Base-by-base conservation (phyloP, 2,888 invertebrate genomes). In the Lasioglossum vierecki region DNA sequence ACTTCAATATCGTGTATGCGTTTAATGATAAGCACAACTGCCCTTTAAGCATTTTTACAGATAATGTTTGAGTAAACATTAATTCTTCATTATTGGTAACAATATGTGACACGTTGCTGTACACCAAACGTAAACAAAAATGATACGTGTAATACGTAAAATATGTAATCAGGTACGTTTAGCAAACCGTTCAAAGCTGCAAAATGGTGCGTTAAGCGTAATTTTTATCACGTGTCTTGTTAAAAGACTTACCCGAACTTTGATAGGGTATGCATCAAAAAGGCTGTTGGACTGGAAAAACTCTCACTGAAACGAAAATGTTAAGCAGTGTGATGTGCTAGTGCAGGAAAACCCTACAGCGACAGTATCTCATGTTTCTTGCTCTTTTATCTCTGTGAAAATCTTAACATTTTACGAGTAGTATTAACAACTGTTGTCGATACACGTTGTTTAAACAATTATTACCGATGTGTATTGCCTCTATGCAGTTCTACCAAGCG, bases 211-310 rank as follows among this genome's bases (percentile, higher is more conserved):
- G 84, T 86, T 87, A 93, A 92, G 92, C 92, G 76, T 86, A 93
- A 92, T 86, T 84, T 91, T 91, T 88, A 83, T 85, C 91, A 88
- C 88, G 89, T 88, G 89, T 86, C 88, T 90, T 91, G 84, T 82
- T 90, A 95, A 57, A 57, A 95, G 95, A 97, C 97, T 96, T 97
- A 97, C 97, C 97, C 97, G 95, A 97, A 96, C 95, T 96, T 96
- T 95, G 96, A 96, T 96, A 97, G 96, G 95, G 96, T 96, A 96
- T 97, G 96, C 96, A 96, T 96, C 96, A 97, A 96, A 96, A 97
- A 96, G 96, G 96, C 96, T 95, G 96, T 96, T 95, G 96, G 96
- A 95, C 96, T 96, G 95, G 96, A 96, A 96, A 96, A 96, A 95
- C 94, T 95, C 96, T 96, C 96, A 96, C 97, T 97, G 97, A 96